These are phyloP conservation scores for Neosalanx taihuensis DNA, from an alignment of 2,797 vertebrate genomes.

Conservation along the genomic window DNA sequence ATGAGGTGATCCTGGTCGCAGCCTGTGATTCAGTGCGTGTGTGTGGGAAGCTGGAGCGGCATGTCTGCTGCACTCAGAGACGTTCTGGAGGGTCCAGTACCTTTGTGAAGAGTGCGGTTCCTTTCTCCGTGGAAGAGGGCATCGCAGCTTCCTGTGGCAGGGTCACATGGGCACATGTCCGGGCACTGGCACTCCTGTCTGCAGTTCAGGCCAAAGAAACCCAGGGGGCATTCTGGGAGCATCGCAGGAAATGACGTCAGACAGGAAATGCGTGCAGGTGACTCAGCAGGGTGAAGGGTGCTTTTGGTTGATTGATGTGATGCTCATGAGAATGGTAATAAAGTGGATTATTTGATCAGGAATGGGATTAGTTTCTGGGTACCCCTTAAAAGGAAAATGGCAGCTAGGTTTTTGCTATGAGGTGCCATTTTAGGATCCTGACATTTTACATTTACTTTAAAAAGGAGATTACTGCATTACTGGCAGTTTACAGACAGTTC, in stretches of 20 bases:
- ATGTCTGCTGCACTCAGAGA: neutral
- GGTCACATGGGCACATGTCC: slow-evolving; percentile 80
- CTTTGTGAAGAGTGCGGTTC: slow-evolving; percentile 70
- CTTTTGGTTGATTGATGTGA: neutral
- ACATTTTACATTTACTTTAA: neutral
- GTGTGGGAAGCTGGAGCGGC: neutral
- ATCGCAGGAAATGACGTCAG: neutral
- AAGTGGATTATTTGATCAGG: neutral
- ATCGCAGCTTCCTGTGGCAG: slow-evolving; percentile 81
- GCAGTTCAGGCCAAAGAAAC: slow-evolving; percentile 80
- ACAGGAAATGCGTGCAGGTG: neutral
- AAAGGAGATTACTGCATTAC: neutral
- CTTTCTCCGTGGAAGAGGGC: slow-evolving; percentile 36
- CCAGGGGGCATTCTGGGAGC: slow-evolving; percentile 79
- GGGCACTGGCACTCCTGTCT: slow-evolving; percentile 73
- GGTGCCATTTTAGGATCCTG: neutral
- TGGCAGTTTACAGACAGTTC: neutral
- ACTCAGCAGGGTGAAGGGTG: neutral
- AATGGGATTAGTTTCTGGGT: neutral
- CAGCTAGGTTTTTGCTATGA: neutral
- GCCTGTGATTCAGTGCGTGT: neutral
- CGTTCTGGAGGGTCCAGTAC: slow-evolving; percentile 53
- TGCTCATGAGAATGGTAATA: neutral
- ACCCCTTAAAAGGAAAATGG: neutral
- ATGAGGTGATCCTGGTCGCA: neutral